A percentile compares a stretch with the other conserved stretches of the same genome.
phyloP scores from a whole-genome alignment of 2,797 vertebrate genomes.

The Morus bassanus region DNA sequence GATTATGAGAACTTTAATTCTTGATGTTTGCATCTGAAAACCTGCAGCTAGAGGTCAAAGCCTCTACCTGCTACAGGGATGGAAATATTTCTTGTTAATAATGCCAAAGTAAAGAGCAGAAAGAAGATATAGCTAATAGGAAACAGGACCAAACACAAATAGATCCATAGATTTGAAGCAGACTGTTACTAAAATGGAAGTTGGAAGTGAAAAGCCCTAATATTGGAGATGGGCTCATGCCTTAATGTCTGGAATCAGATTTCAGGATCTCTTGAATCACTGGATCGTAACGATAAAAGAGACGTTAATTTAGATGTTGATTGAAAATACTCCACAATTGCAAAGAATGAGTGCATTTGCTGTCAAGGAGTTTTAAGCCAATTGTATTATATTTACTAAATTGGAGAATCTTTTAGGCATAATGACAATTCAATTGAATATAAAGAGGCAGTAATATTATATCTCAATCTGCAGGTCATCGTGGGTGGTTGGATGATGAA shows the following conservation, averaged over 20 bases:
- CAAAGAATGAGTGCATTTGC: background rate
- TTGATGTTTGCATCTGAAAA: background rate
- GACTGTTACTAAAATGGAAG: background rate
- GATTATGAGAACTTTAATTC: background rate
- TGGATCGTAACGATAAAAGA: background rate
- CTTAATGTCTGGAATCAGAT: background rate
- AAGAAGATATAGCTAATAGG: background rate
- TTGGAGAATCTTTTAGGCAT: background rate
- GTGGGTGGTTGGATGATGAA: slow-evolving; percentile 52
- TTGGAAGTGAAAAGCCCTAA: background rate
- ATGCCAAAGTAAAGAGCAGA: background rate
- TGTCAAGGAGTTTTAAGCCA: background rate
- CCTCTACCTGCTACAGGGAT: background rate
- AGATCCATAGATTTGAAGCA: background rate
- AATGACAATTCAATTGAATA: background rate
- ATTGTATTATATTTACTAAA: background rate
- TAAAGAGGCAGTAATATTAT: slow-evolving; percentile 20
- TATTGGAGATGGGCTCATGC: background rate
- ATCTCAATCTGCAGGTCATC: slow-evolving; percentile 19
- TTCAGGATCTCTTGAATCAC: background rate
- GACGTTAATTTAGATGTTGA: background rate
- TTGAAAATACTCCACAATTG: background rate
- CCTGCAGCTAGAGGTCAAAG: background rate
- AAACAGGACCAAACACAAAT: background rate
- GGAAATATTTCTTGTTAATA: background rate